Evolutionary conservation across 2,797 vertebrate species (phyloP).

Genomic region (Furcifer pardalis): DNA sequence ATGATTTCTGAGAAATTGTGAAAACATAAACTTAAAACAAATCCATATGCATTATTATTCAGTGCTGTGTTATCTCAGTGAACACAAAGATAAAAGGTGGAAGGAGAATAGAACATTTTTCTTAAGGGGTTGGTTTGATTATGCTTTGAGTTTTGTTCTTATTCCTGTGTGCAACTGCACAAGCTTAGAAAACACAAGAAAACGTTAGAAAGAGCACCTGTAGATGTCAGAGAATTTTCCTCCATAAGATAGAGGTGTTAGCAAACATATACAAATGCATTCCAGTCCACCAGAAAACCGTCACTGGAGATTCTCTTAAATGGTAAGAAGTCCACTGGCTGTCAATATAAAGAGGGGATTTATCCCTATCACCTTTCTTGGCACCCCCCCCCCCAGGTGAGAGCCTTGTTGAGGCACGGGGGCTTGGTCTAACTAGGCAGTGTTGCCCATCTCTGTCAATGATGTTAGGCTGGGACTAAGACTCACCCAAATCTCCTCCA

Average conservation of each 20-base stretch:
- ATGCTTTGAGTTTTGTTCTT: background rate
- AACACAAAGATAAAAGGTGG: background rate
- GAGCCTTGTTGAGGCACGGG: too few species aligned
- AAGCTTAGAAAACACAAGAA: background rate
- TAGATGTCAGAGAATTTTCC: background rate
- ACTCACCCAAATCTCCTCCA: too few species aligned
- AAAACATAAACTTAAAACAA: background rate
- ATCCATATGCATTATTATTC: conserved; percentile 1
- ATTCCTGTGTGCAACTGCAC: background rate
- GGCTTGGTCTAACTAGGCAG: too few species aligned
- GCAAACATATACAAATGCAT: too few species aligned
- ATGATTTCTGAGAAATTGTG: conserved; percentile 5
- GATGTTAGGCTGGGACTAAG: too few species aligned
- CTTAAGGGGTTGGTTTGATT: background rate
- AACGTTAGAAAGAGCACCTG: background rate
- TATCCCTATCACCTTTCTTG: too few species aligned
- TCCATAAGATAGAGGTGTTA: background rate
- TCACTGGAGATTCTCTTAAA: too few species aligned
- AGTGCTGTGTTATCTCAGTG: conserved; percentile 23
- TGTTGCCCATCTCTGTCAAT: too few species aligned
- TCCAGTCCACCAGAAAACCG: too few species aligned
- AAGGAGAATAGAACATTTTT: background rate
- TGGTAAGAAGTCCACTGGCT: too few species aligned
- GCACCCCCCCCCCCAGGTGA: too few species aligned
- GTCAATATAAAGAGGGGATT: too few species aligned